Conservation (phyloP, 2,888 invertebrate genomes). For the Troides aeacus region DNA sequence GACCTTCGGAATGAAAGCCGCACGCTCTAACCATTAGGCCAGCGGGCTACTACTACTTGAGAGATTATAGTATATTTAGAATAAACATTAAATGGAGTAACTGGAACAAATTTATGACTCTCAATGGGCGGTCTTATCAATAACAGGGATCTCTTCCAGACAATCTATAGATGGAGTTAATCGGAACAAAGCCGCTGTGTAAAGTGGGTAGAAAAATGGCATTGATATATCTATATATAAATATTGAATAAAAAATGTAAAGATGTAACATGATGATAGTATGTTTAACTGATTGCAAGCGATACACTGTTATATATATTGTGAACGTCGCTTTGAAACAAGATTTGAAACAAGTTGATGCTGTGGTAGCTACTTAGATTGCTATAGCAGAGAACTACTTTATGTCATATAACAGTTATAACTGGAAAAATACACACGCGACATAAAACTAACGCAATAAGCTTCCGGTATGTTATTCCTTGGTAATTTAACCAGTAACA, state of each 20-base stretch:
- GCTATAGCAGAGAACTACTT: too few species aligned
- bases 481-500: constrained; percentile 2
- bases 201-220: too few species aligned
- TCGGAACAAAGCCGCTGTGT: neutral
- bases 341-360: too few species aligned
- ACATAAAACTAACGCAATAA: neutral
- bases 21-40: too few species aligned
- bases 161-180: neutral
- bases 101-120: neutral
- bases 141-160: neutral
- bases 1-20: too few species aligned
- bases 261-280: too few species aligned
- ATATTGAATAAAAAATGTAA: too few species aligned
- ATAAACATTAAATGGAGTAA: neutral
- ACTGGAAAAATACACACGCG: neutral
- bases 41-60: neutral
- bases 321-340: too few species aligned
- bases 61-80: neutral
- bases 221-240: too few species aligned
- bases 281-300: too few species aligned
- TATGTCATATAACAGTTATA: neutral
- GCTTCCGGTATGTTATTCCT: neutral
- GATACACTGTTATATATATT: too few species aligned
- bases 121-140: neutral
- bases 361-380: too few species aligned